Base-by-base conservation (phyloP, 2,888 invertebrate genomes). In the Melipona beecheii region DNA sequence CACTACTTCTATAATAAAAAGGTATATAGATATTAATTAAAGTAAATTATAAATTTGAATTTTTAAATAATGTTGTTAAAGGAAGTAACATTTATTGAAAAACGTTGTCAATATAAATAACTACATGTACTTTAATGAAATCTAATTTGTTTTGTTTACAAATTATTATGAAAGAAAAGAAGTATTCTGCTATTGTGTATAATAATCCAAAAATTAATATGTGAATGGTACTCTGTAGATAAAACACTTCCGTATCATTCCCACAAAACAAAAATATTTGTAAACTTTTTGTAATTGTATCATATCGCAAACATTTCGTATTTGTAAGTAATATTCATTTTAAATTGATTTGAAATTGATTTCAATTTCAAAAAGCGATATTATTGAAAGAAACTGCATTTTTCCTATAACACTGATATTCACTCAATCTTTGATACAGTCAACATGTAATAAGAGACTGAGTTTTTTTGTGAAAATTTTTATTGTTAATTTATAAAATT, bases 71-170 rank as follows among this genome's bases (percentile, higher is more conserved):
- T 73, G 60, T 79, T 84, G 56, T 76, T 69, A 60, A 49, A 75
- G 19, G 73, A 17, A 78, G 15, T 36, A 80, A 73, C 52, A 31
- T 60, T 78, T 56, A 72, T 78, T 75, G 50, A 71, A 81, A 78
- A 64, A 15, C 13, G 52, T 81, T 84, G 74, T 84, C 81, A 64
- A 11, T 31, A 56, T 43, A 66, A 78, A 81, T 21, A 64, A 13
- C 54, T 86, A 73, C 58, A 65, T 71, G 79, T 68, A 79, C 79
- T 79, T 87, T 76, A 69, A 79, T 54, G 69, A 76, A 66, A 56
- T 72, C 78, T 80, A 62, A 66, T 58, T n/a, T 78, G 62, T 70
- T 84, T 82, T 70, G 68, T 79, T 79, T 81, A 27, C 52, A 13
- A 31, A 24, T 54, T 27, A 75, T 56, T 73, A 24, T 24, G n/a